A percentile compares a stretch with the other conserved stretches of the same genome.
Evolutionary conservation across 1,140 invertebrate species (phyloP).

Genomic region (Drosophila auraria): DNA sequence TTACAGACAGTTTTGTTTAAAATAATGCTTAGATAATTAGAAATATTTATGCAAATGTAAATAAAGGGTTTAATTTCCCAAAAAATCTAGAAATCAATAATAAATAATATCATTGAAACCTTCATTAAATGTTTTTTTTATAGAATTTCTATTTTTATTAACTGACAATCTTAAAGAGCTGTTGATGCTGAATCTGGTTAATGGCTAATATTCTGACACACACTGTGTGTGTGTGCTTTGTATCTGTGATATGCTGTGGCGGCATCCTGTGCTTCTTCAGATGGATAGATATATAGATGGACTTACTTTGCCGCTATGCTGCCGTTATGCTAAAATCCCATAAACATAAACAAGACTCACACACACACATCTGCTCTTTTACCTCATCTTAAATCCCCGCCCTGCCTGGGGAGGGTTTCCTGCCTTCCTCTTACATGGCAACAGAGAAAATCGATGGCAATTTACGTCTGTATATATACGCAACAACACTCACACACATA

Average conservation of each 20-base stretch:
- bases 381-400: slow-evolving; percentile 7
- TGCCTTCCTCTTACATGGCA: slow-evolving; percentile 65
- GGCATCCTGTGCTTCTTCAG: slow-evolving; percentile 8
- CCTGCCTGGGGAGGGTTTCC: background rate
- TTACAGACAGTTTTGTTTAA: too few species aligned
- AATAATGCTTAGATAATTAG: too few species aligned
- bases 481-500: slow-evolving; percentile 15
- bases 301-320: slow-evolving; percentile 38
- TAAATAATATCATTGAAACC: too few species aligned
- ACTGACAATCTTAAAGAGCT: background rate
- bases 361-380: slow-evolving; percentile 16
- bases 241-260: slow-evolving; percentile 28
- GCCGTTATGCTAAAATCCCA: slow-evolving; percentile 64
- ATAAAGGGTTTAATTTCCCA: too few species aligned
- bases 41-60: too few species aligned
- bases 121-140: too few species aligned
- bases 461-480: slow-evolving; percentile 54
- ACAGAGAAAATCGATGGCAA: slow-evolving; percentile 77
- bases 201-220: background rate
- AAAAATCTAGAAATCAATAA: too few species aligned
- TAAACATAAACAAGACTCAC: slow-evolving; percentile 73
- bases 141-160: too few species aligned
- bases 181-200: too few species aligned
- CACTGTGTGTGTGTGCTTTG: slow-evolving; percentile 22
- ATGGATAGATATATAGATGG: slow-evolving; percentile 30